Evolutionary conservation across 2,888 invertebrate species (phyloP), one percentile per base, ranked within the genome.

Genomic region (Catocala fraxini): DNA sequence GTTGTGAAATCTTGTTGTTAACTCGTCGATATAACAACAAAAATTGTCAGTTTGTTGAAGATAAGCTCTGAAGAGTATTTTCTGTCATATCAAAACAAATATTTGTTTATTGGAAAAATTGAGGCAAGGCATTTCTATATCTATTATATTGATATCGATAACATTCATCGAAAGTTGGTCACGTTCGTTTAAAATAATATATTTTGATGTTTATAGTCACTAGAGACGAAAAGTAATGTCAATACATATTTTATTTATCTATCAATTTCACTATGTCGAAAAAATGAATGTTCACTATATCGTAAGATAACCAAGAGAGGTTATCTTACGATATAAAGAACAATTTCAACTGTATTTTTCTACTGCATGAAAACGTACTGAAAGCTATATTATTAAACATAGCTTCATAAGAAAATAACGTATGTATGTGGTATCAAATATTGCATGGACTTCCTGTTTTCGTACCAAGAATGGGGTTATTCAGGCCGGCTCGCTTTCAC

Each of bases 401-500:
- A 39, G 35, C 35, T 39, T 9, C 0, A 7, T 39, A 62, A 65
- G 69, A 76, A 65, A 56, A 56, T 46, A 49, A 7, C 35, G 35
- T 39, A 59, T 51, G 48, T 63, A 59, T 58, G 39, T 35, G 56
- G 66, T 67, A 61, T 67, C 59, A 73, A 56, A 75, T 75, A 71
- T 65, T 78, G 71, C 78, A 75, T 71, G 69, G 61, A 82, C 86
- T 92, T 91, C 90, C 90, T 90, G 90, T 88, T 88, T 89, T 85
- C 79, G 75, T 51, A 63, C 70, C 72, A 65, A 68, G 76, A 92
- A 89, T 83, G 83, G 85, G 91, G 88, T 89, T 87, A 89, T 72
- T 73, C 77, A 83, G 85, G 59, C 71, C 75, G 73, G 79, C 79
- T 84, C 84, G 83, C 86, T 91, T 91, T 90, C 89, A 82, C 86